Base-by-base conservation (phyloP, 2,797 vertebrate species). In the Selene dorsalis region DNA sequence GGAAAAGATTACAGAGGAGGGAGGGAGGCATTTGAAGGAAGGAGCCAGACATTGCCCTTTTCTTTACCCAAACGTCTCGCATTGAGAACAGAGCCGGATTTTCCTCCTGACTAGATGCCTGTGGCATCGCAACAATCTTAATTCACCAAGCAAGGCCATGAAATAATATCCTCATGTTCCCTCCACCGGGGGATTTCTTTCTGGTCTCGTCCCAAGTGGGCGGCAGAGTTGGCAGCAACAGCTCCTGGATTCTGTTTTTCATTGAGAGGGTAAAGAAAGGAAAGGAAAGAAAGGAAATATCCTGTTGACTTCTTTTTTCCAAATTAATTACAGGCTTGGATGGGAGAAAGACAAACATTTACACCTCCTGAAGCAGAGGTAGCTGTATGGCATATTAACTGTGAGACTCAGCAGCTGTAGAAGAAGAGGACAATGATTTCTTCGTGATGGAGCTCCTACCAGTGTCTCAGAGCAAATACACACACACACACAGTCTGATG, bases 321-420 rank as follows among this genome's bases (percentile, higher is more conserved):
- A 79, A 84, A 90, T 86, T 80, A 81, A 88, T 89, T 92, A 76
- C 55, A 74, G 75, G 67, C 53, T 86, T 84, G 74, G 64, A 68
- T 47, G 43, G 67, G 80, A 82, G 55, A 73, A 79, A 87, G 73
- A 63, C 24, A 76, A 84, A 84, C 17, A 48, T 43, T 43, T 63
- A 66, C 65, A 77, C 63, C 53, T 82, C 68, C 76, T 45, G 22
- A 73, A 80, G 71, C 64, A 55, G 48, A 65, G 68, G 61, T 55
- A 41, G 39, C 39, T 41, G 32, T 35, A 24, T 48, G 0, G 32
- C 7, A 57, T 26, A 60, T 69, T 75, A 50, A 83, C 69, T 74
- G 41, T 18, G 53, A 71, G 79, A 86, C 73, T 50, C n/a, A 8
- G 55, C 45, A 39, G 60, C 59, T 43, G 35, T 50, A 71, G 53